Evolutionary conservation across 30 jellyfish, hydroid and myxozoan genomes (phyloP), one percentile per base, ranked within the genome.

Genomic region (Pelagia noctiluca): DNA sequence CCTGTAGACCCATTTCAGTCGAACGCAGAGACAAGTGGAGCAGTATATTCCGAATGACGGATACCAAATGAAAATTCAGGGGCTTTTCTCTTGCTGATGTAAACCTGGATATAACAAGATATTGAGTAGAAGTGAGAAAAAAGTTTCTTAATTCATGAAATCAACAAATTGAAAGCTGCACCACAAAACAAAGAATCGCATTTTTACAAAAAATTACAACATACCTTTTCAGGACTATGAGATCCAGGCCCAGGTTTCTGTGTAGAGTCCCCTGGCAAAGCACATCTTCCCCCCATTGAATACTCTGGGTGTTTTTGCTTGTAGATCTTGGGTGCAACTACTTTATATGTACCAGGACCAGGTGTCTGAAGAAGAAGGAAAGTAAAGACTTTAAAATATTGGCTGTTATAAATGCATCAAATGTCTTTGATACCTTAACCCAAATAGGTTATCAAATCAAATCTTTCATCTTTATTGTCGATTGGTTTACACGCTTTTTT

Each of bases 181-280:
- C 57, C 8, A 66, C 80, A 24, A 66, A 3, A 66, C 12, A 66
- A 66, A 66, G 80, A 28, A 3, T 16, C 7, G 28, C 7, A 3
- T 66, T 3, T 19, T 66, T 66, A 66, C 35, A 48, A 0, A 65
- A 8, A 71, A 22, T 2, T 1, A 21, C 33, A 65, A 12, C 86
- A 16, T 22, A 90, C 97, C 92, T 83, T 83, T 26, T 90, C 96
- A 3, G 98, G 98, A 47, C 94, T 37, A 63, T 92, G 85, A 19
- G 90, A 76, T 19, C 95, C 98, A 23, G 98, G 98, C 21, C 98
- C 98, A 0, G 98, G 98, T 73, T 92, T 92, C 49, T 83, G 96
- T 33, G 98, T 85, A 3, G 83, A 38, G 49, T 92, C 98, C 33
- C 96, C 96, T 22, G 98, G 98, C 88, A 92, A 72, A 11, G 54